phyloP scores from a whole-genome alignment of 2,113 vertebrate species.

The Cepphus grylle region DNA sequence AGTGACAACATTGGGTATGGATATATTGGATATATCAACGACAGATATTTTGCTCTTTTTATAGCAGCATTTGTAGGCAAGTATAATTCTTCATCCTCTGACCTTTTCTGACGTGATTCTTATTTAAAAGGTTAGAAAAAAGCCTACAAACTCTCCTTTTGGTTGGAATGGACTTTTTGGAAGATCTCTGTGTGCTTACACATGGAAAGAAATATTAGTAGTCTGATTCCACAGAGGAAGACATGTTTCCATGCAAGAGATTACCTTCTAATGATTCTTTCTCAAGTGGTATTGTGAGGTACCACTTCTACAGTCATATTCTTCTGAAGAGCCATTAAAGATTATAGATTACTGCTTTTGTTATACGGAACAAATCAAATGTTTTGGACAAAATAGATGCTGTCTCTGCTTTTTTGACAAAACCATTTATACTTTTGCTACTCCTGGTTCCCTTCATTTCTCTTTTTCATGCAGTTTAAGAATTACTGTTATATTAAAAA shows the following conservation, averaged over 20 bases:
- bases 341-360: not conserved
- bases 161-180: not conserved
- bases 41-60: not conserved
- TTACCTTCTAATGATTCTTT: not conserved
- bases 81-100: not conserved
- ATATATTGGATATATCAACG: not conserved
- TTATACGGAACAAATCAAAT: not conserved
- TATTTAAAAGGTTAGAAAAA: not conserved
- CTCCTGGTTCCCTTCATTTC: not conserved
- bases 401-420: not conserved
- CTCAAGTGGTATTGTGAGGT: not conserved
- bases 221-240: not conserved
- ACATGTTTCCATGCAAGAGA: not conserved
- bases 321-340: not conserved
- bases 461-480: not conserved
- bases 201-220: not conserved
- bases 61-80: not conserved
- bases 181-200: not conserved
- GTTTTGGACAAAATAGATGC: not conserved
- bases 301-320: not conserved
- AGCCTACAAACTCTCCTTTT: not conserved
- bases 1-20: not conserved
- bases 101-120: not conserved
- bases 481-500: not conserved
- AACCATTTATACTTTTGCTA: not conserved